phyloP scores from a whole-genome alignment of 2,113 vertebrate genomes.

The Pedionomus torquatus region DNA sequence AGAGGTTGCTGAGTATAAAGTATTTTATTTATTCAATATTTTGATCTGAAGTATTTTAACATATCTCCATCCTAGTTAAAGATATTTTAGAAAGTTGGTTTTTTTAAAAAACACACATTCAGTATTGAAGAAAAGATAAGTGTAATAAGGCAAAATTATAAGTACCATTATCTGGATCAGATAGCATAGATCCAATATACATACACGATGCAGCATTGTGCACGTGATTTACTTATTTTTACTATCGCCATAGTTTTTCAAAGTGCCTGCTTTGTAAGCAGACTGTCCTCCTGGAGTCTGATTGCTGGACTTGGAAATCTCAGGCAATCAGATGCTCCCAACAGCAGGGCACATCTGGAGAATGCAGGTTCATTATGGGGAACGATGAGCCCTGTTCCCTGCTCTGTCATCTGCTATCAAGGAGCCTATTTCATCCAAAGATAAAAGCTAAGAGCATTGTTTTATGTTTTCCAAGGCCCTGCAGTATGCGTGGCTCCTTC shows the following conservation, averaged over 20 bases:
- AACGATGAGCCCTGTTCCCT: neutral
- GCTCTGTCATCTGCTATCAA: conserved; percentile 48
- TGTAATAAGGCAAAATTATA: neutral
- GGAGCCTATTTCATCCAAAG: conserved; percentile 46
- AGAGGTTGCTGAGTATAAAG: neutral
- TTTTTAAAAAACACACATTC: neutral
- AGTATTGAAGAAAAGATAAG: neutral
- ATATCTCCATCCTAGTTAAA: neutral
- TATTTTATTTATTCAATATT: neutral
- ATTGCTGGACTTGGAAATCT: neutral
- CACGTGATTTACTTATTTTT: neutral
- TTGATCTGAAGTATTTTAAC: neutral
- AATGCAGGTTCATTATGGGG: conserved; percentile 25
- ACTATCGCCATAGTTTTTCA: neutral
- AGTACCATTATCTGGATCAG: neutral
- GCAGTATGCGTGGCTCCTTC: neutral
- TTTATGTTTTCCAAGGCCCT: conserved; percentile 46
- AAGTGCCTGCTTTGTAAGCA: neutral
- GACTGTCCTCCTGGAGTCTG: neutral
- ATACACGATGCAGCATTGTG: neutral
- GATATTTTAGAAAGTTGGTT: neutral
- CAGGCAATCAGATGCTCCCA: neutral
- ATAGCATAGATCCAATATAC: neutral
- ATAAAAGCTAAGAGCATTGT: conserved; percentile 50
- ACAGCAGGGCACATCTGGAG: conserved; percentile 36